Base-by-base conservation (phyloP, 92 coral and sea anemone genomes). In the Siderastrea siderea region DNA sequence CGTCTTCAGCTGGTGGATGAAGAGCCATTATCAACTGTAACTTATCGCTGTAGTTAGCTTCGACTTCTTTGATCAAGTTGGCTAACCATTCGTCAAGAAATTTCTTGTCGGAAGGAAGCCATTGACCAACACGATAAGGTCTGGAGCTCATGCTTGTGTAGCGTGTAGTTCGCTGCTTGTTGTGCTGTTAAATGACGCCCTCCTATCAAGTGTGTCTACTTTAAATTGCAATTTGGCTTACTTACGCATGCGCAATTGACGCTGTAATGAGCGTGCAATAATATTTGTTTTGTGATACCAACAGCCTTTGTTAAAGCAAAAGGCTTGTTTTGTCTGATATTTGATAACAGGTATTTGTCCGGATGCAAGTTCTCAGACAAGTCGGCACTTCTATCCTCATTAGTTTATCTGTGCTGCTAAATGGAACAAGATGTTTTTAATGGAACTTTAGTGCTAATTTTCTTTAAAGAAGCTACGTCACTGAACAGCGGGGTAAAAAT, bases 41-140 rank as follows among this genome's bases (percentile, higher is more conserved):
- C 93, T 90, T 86, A 17, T 50, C 68, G 68, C 74, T 68, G 91
- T 11, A 47, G 52, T 90, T 58, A n/a, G 75, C 68, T 76, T 57
- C 12, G 46, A 91, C 89, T 87, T 91, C 66, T 61, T 77, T 57
- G 59, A 83, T 71, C 68, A 91, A 87, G 79, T 84, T 84, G 71
- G 80, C 89, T 78, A 91, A 62, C 92, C 94, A 91, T 87, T 91
- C 73, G 86, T 91, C 94, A 17, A 19, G 48, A 51, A 81, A 89
- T 83, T 91, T 91, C 74, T 63, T 58, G 77, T 87, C 94, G 52
- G 88, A 91, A 8, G 94, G 88, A 82, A 91, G 91, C 94, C 91
- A 91, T 49, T 91, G 91, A 52, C 92, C 89, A 58, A 82, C 62
- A 55, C 85, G 81, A 73, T 71, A 62, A 47, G 91, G 92, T 63